Evolutionary conservation across 2,888 invertebrate genomes (phyloP).

Genomic region (Xestia sexstrigata): DNA sequence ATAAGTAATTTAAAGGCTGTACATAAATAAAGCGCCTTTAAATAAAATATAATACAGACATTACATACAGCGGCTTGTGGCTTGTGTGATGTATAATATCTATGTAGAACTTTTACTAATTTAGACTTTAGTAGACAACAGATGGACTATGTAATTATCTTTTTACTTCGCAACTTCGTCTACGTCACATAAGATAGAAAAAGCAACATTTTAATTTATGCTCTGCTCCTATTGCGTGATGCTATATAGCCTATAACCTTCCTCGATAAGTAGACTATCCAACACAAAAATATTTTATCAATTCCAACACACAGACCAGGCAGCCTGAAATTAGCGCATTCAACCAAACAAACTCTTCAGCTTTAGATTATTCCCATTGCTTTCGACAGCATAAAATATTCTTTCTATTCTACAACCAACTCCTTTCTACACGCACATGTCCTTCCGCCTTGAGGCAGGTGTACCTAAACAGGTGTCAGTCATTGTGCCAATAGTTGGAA

Average conservation of each 20-base stretch:
- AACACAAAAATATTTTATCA: too few relatives aligned
- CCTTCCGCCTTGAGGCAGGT: conserved; percentile 45
- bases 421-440: not conserved
- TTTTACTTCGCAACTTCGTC: not conserved
- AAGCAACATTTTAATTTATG: too few relatives aligned
- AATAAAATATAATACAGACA: too few relatives aligned
- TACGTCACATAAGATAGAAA: too few relatives aligned
- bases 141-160: not conserved
- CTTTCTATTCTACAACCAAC: not conserved
- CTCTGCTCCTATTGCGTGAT: too few relatives aligned
- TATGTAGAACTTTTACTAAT: not conserved
- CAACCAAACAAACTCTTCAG: too few relatives aligned
- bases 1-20: not conserved
- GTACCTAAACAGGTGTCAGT: conserved; percentile 56
- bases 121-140: not conserved
- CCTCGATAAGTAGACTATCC: too few relatives aligned
- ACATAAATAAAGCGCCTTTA: not conserved
- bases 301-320: too few relatives aligned
- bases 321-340: too few relatives aligned
- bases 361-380: not conserved
- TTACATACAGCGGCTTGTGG: too few relatives aligned
- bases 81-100: not conserved
- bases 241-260: too few relatives aligned
- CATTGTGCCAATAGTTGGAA: conserved; percentile 64
- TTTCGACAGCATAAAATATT: not conserved